Evolutionary conservation across 2,888 invertebrate species (phyloP), one percentile per base, ranked within the genome.

Genomic region (Rhagonycha lutea): DNA sequence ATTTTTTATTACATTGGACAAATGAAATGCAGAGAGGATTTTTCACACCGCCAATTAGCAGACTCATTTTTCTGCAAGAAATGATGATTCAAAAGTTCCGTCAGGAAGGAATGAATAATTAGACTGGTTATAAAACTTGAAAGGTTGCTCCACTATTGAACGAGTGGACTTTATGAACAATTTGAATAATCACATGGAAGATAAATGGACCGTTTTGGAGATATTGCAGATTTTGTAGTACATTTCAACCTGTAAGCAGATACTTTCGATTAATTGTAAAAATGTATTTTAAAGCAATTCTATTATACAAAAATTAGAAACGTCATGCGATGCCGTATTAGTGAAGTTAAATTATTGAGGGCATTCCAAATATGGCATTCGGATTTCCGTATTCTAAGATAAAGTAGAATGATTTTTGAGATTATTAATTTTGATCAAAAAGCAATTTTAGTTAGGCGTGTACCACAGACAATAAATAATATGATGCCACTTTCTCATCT

Each of bases 401-500:
- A 65, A 72, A 69, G 29, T n/a, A 69, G 69, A 14, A 32, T 69
- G 29, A 32, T 14, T 18, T 69, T 29, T 14, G 14, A 12, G 18
- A 65, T 24, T 26, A 65, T 24, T 65, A 65, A 65, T 24, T 65
- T 18, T 24, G 63, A 24, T 18, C 24, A 65, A 24, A 65, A 65
- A 24, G n/a, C 47, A 65, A 24, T 65, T 65, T 61, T 65, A 65
- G 26, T 14, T 65, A 65, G 63, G 63, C 63, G 60, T 47, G 14
- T 23, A 60, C 23, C 14, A 14, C 18, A 23, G 18, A 47, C 70
- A 62, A 60, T 63, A 63, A 69, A 74, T 74, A 74, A 74, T 70
- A 65, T 70, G 29, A 70, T 74, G 65, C 70, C 69, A 74, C 74
- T 74, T 74, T 74, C 74, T 63, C 74, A 70, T 70, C 69, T 69